Base-by-base conservation (phyloP, 1,140 invertebrate genomes). In the Apocrypta bakeri region DNA sequence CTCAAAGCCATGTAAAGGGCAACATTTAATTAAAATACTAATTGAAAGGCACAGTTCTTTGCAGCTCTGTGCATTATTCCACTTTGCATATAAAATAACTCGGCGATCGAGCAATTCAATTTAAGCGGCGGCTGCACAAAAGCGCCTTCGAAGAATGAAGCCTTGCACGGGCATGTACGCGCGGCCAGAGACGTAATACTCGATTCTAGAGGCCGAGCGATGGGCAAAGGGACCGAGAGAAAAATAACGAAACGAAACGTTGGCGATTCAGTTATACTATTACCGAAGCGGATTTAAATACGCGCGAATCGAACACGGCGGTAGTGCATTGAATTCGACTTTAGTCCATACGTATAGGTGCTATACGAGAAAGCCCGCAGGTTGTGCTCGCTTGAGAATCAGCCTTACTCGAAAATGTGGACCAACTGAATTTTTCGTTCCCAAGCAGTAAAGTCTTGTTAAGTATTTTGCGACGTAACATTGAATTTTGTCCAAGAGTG, bases 401-500 rank as follows among this genome's bases (percentile, higher is more conserved):
- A 37, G 33, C 33, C 3, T 37, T 37, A n/a, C 33, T 9, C 3
- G 33, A 37, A 37, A 37, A 37, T 37, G 33, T 9, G 33, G 33
- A 9, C 3, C 33, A 9, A 2, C 48, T 17, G n/a, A 72, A 79
- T 71, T 79, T 37, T n/a, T 24, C 12, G 48, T 31, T 56, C 21
- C 17, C 27, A 31, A 0, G 2, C 73, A 12, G 27, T 2, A 31
- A 73, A 81, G 71, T 56, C 63, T 76, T 42, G 64, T 71, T 71
- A 37, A 9, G 33, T 37, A 61, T 61, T 61, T 75, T 40, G 33
- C 63, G 29, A 37, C 37, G 56, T 37, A 31, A 25, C 78, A 73
- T 76, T 75, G 73, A 76, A 82, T 82, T 37, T 37, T 9, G 33
- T 82, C 64, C 17, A 21, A 7, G 17, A 17, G 21, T 21, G 48